A percentile compares a stretch with the other conserved stretches of the same genome.
Conservation (phyloP, 2,797 vertebrate genomes). For the Molothrus aeneus region DNA sequence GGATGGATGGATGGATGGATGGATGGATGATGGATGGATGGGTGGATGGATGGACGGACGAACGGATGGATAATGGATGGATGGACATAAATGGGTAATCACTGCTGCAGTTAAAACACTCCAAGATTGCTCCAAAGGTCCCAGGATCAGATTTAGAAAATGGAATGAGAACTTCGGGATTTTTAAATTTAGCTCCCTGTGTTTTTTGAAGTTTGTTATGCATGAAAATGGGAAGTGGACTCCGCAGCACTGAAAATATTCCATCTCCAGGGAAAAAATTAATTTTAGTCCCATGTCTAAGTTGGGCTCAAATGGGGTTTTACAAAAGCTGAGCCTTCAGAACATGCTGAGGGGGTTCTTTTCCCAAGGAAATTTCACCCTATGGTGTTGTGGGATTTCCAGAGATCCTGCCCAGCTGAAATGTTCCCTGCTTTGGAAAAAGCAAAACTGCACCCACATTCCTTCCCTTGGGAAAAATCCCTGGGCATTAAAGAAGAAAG, state of each 20-base stretch:
- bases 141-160: background rate
- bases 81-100: background rate
- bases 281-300: rapidly evolving
- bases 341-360: rapidly evolving
- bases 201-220: background rate
- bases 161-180: background rate
- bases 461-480: background rate
- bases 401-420: background rate
- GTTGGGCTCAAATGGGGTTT: background rate
- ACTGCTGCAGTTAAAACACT: rapidly evolving
- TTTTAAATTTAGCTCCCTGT: rapidly evolving
- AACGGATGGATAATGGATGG: background rate
- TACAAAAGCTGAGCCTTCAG: background rate
- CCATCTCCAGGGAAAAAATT: background rate
- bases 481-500: background rate
- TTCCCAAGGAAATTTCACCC: background rate
- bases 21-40: background rate
- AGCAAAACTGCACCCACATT: background rate
- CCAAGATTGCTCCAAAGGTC: background rate
- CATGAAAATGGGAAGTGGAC: background rate
- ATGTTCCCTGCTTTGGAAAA: background rate
- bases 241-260: rapidly evolving
- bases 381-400: background rate
- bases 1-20: background rate
- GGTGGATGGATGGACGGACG: background rate